These are phyloP conservation scores for Hirtodrosophila duncani DNA, from an alignment of 2,888 invertebrate genomes.

Conservation along the genomic window DNA sequence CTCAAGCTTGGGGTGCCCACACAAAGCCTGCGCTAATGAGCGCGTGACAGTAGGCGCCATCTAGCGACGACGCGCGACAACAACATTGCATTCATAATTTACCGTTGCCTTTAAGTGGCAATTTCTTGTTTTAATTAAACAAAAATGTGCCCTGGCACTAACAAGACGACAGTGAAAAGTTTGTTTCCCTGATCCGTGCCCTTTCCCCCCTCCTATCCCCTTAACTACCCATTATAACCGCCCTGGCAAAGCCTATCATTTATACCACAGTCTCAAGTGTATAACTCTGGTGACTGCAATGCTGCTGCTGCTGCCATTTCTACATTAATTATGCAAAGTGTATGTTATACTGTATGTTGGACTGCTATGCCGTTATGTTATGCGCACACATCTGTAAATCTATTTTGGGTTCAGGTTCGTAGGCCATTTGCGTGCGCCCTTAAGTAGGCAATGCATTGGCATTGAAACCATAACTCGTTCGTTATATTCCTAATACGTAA, in stretches of 20 bases:
- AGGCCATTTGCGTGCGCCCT: slow-evolving; percentile 7
- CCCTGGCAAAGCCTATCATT: slow-evolving; percentile 12
- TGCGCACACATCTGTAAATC: no score
- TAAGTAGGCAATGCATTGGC: slow-evolving; percentile 17
- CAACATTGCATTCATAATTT: slow-evolving; percentile 37
- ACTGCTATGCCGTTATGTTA: not conserved
- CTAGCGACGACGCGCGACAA: slow-evolving; percentile 1
- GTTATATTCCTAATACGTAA: no score
- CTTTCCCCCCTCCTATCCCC: not conserved
- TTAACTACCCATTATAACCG: not conserved
- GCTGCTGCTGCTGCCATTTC: no score
- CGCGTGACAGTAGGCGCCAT: slow-evolving; percentile 48
- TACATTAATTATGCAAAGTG: slow-evolving; percentile 71
- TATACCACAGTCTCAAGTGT: slow-evolving; percentile 60
- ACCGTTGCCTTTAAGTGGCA: slow-evolving; percentile 58
- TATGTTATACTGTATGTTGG: slow-evolving; percentile 33
- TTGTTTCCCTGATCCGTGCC: slow-evolving; percentile 11
- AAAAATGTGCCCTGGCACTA: slow-evolving; percentile 31
- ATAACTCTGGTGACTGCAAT: slow-evolving; percentile 61
- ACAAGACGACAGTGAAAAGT: slow-evolving; percentile 29
- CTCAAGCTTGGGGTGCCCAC: not conserved
- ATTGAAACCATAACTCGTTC: slow-evolving; percentile 12
- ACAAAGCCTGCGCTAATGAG: slow-evolving; percentile 56
- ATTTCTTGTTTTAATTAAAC: slow-evolving; percentile 68
- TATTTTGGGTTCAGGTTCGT: slow-evolving; percentile 22